These are phyloP conservation scores for Zaprionus taronus DNA, from an alignment of 1,140 invertebrate genomes.

Conservation along the genomic window DNA sequence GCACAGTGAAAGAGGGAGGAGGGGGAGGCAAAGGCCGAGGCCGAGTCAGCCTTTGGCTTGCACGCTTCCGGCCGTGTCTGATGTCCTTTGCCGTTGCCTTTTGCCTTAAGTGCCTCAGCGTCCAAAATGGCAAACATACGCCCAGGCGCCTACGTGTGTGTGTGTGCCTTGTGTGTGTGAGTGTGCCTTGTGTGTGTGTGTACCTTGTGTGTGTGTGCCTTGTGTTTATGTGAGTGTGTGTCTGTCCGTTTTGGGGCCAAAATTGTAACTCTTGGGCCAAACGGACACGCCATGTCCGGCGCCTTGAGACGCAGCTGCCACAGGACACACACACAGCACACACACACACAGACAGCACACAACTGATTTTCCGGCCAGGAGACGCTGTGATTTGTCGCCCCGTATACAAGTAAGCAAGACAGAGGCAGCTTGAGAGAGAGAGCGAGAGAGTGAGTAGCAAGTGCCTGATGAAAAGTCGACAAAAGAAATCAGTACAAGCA, in stretches of 20 bases:
- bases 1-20: background rate
- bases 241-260: conserved; percentile 36
- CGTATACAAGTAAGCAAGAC: conserved; percentile 21
- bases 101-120: conserved; percentile 70
- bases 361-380: conserved; percentile 72
- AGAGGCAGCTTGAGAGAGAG: background rate
- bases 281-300: conserved; percentile 24
- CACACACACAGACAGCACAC: conserved; percentile 21
- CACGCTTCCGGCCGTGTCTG: conserved; percentile 15
- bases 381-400: conserved; percentile 73
- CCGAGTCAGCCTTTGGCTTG: background rate
- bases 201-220: conserved; percentile 12
- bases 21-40: background rate
- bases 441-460: background rate
- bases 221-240: conserved; percentile 7
- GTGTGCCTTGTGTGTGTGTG: background rate
- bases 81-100: conserved; percentile 41
- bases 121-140: conserved; percentile 76
- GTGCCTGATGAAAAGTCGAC: conserved; percentile 50
- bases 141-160: conserved; percentile 35
- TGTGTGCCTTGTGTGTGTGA: background rate
- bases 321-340: conserved; percentile 30
- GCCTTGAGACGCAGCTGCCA: conserved; percentile 51
- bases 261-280: conserved; percentile 44
- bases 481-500: conserved; percentile 76